Evolutionary conservation across 2,888 invertebrate species (phyloP).

Genomic region (Eretmocerus hayati): DNA sequence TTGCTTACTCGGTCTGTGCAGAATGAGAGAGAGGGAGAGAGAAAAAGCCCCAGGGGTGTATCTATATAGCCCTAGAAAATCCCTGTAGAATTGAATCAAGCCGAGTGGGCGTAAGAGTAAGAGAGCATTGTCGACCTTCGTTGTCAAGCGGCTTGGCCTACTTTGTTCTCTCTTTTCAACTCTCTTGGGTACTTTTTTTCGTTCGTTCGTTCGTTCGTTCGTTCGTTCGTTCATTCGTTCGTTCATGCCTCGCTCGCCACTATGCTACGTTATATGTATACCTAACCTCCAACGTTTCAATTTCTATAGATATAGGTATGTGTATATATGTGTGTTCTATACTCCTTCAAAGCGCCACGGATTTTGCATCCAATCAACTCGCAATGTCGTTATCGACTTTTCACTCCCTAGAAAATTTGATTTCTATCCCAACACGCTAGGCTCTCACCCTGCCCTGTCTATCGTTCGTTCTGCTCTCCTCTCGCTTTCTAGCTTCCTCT

Average conservation of each 20-base stretch:
- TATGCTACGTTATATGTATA: no score
- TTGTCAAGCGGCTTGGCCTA: conserved; percentile 19
- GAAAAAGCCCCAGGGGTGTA: conserved; percentile 12
- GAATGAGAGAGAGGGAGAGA: no score
- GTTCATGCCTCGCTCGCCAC: not conserved
- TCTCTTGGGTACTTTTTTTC: not conserved
- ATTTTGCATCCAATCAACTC: conserved; percentile 21
- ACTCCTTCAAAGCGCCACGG: conserved; percentile 6
- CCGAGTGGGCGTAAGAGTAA: conserved; percentile 5
- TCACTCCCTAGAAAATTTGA: conserved; percentile 15
- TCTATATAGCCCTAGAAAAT: conserved; percentile 14
- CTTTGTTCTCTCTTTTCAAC: conserved; percentile 12
- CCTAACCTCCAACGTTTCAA: no score
- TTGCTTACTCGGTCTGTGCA: conserved; percentile 13
- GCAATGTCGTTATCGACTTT: conserved; percentile 20
- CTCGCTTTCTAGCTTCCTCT: no score
- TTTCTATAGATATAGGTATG: no score
- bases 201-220: not conserved
- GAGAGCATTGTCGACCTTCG: conserved; percentile 18
- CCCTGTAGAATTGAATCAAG: conserved; percentile 17
- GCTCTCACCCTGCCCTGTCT: not conserved
- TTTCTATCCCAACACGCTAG: conserved; percentile 12
- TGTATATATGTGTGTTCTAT: no score
- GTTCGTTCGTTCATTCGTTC: not conserved
- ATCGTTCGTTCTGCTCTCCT: conserved; percentile 10